phyloP scores from a whole-genome alignment of 2,888 invertebrate genomes.

The Dexiosoma caninum region DNA sequence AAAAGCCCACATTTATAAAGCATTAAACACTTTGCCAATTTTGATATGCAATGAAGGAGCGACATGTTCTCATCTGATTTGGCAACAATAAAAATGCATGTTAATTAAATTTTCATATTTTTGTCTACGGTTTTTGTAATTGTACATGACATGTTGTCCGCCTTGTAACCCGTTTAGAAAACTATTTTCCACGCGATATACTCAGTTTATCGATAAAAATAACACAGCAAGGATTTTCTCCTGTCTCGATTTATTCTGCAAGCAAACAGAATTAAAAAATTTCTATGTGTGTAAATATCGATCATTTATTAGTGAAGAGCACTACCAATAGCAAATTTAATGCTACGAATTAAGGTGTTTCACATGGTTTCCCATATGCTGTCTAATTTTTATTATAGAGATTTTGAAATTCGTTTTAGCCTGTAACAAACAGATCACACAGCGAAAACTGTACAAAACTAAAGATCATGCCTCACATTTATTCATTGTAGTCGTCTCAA shows the following conservation, averaged over 20 bases:
- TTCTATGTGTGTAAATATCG: too few species aligned
- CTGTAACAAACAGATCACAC: neutral
- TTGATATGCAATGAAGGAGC: neutral
- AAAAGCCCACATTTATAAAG: too few species aligned
- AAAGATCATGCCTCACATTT: slow-evolving; percentile 33
- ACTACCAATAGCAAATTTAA: too few species aligned
- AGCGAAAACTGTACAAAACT: neutral
- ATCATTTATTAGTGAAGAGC: too few species aligned
- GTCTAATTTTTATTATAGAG: neutral
- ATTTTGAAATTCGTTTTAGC: neutral
- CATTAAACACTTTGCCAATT: too few species aligned
- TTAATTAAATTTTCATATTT: slow-evolving; percentile 29
- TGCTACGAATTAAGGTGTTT: too few species aligned
- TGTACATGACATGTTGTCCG: slow-evolving; percentile 13
- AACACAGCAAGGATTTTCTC: neutral
- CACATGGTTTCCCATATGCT: too few species aligned
- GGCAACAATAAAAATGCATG: slow-evolving; percentile 9
- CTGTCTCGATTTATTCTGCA: neutral
- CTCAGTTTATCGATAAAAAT: neutral
- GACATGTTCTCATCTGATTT: neutral
- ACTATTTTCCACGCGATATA: neutral
- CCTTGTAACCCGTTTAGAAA: slow-evolving; percentile 6
- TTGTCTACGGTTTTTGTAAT: neutral
- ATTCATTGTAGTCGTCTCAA: slow-evolving; percentile 39
- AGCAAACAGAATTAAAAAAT: too few species aligned